Conservation (phyloP, 2,113 vertebrate species). For the Picathartes gymnocephalus region DNA sequence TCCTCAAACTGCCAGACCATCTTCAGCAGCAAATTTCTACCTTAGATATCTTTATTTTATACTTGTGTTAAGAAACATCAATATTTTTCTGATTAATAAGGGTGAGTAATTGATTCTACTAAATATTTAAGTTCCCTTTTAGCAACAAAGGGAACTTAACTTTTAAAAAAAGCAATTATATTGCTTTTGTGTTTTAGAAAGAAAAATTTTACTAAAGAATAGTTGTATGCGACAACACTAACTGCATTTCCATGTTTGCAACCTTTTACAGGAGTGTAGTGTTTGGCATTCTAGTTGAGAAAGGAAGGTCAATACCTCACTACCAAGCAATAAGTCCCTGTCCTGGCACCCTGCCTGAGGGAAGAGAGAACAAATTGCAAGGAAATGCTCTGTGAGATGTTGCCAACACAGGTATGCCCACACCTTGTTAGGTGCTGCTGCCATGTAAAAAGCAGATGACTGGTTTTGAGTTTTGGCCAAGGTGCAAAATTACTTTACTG, state of each 20-base stretch:
- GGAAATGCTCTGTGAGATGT: neutral
- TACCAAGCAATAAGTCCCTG: neutral
- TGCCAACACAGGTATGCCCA: neutral
- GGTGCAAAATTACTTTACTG: neutral
- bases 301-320: neutral
- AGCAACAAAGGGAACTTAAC: neutral
- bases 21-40: neutral
- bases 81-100: neutral
- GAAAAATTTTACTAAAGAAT: neutral
- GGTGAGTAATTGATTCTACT: neutral
- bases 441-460: neutral
- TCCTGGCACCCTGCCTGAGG: neutral
- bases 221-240: neutral
- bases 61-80: neutral
- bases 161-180: neutral
- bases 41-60: neutral
- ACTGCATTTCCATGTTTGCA: neutral
- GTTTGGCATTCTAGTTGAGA: neutral
- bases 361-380: neutral
- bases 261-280: neutral
- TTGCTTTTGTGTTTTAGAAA: neutral
- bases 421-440: neutral
- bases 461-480: neutral
- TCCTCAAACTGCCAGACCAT: neutral
- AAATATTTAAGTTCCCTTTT: neutral